phyloP scores from a whole-genome alignment of 2,113 vertebrate species.

The Callospermophilus lateralis region DNA sequence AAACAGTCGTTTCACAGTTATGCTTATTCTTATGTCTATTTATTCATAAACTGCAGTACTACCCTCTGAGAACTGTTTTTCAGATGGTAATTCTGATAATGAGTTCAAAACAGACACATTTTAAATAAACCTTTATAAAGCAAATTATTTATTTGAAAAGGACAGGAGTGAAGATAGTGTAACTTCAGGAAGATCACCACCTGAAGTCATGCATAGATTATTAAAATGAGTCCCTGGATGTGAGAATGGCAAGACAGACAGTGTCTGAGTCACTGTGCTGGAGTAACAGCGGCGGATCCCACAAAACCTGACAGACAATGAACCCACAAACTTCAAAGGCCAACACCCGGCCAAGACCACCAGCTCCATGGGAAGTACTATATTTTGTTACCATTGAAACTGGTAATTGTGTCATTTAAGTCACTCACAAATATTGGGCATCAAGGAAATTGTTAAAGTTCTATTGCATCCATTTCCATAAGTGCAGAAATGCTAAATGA shows the following conservation, averaged over 20 bases:
- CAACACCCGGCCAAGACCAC: not conserved
- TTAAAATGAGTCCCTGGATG: not conserved
- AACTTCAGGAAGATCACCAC: not conserved
- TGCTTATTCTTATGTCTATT: not conserved
- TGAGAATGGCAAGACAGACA: not conserved
- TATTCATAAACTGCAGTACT: not conserved
- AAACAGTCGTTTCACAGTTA: not conserved
- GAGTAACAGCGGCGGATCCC: not conserved
- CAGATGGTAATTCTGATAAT: not conserved
- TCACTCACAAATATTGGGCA: not conserved
- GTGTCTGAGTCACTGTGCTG: not conserved
- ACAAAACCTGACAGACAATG: not conserved
- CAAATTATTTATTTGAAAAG: conserved; percentile 1
- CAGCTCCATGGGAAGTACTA: not conserved
- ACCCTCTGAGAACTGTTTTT: not conserved
- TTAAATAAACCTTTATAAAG: not conserved
- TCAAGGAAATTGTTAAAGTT: not conserved
- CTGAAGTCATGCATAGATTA: not conserved
- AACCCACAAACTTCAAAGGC: not conserved
- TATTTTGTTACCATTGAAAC: not conserved
- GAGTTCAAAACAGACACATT: not conserved
- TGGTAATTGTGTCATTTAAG: not conserved
- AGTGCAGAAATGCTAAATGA: not conserved
- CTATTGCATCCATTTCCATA: not conserved
- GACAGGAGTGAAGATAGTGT: not conserved